Evolutionary conservation across 1,140 invertebrate genomes (phyloP).

Genomic region (Musca vetustissima): DNA sequence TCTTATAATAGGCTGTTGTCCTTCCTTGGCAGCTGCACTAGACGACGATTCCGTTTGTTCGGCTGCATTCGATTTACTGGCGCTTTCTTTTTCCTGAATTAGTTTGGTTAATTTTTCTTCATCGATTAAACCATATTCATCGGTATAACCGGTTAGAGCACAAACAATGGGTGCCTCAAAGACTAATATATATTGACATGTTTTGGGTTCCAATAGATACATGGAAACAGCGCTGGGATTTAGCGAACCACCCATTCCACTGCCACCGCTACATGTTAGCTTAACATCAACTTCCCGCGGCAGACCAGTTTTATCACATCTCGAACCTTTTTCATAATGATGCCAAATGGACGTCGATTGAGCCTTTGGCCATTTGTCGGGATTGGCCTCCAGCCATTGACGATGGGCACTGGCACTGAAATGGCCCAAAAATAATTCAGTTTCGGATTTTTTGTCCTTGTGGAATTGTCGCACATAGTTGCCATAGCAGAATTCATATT

Average conservation of each 20-base stretch:
- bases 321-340: slow-evolving; percentile 81
- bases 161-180: slow-evolving; percentile 90
- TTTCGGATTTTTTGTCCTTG: slow-evolving; percentile 72
- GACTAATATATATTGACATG: slow-evolving; percentile 89
- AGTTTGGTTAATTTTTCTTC: slow-evolving; percentile 34
- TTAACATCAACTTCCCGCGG: slow-evolving; percentile 84
- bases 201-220: slow-evolving; percentile 85
- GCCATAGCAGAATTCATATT: slow-evolving; percentile 95
- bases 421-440: slow-evolving; percentile 74
- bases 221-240: slow-evolving; percentile 79
- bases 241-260: slow-evolving; percentile 54
- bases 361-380: slow-evolving; percentile 73
- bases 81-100: slow-evolving; percentile 7
- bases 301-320: slow-evolving; percentile 83
- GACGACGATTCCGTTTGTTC: neutral
- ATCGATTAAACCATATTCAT: slow-evolving; percentile 59
- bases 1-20: neutral
- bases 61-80: too few relatives aligned
- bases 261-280: slow-evolving; percentile 74
- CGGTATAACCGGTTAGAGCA: slow-evolving; percentile 74
- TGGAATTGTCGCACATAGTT: slow-evolving; percentile 88
- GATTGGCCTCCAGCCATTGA: slow-evolving; percentile 80
- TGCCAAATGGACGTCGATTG: slow-evolving; percentile 75
- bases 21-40: neutral
- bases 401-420: slow-evolving; percentile 82